Conservation (phyloP, 1,140 invertebrate genomes). For the Ceratosolen fusciceps region DNA sequence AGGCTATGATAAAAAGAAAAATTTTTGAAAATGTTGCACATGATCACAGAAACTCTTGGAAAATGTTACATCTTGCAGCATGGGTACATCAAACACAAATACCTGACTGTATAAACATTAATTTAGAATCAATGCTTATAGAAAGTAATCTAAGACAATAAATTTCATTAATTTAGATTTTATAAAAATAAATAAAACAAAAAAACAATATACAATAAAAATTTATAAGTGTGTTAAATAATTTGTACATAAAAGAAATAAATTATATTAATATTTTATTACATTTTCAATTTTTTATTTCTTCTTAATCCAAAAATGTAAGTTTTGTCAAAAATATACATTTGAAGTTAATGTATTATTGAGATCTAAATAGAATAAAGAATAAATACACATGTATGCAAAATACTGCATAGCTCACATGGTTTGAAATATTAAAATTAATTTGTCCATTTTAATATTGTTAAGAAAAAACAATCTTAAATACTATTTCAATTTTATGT, state of each 20-base stretch:
- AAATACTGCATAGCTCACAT: slow-evolving; percentile 5
- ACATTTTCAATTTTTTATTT: slow-evolving; percentile 42
- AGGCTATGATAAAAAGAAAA: slow-evolving; percentile 55
- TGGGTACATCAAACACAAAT: slow-evolving; percentile 61
- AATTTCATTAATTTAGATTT: too few relatives aligned
- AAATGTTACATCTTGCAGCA: slow-evolving; percentile 60
- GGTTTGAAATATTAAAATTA: background rate
- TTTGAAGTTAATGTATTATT: slow-evolving; percentile 38
- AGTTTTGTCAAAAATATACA: slow-evolving; percentile 42
- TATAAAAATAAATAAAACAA: too few relatives aligned
- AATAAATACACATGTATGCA: background rate
- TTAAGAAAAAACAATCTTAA: slow-evolving; percentile 11
- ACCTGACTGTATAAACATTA: slow-evolving; percentile 50
- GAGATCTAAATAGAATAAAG: slow-evolving; percentile 26
- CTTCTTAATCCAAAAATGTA: slow-evolving; percentile 36
- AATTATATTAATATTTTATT: slow-evolving; percentile 18
- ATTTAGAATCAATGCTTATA: slow-evolving; percentile 59
- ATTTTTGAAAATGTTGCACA: slow-evolving; percentile 62
- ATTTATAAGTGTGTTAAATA: too few relatives aligned
- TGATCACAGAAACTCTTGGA: slow-evolving; percentile 53
- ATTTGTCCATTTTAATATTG: background rate
- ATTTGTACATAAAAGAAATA: too few relatives aligned
- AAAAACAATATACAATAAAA: too few relatives aligned
- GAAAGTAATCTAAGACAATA: slow-evolving; percentile 58
- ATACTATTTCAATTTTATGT: background rate